Evolutionary conservation across 1,140 invertebrate species (phyloP).

Genomic region (Hestina assimilis): DNA sequence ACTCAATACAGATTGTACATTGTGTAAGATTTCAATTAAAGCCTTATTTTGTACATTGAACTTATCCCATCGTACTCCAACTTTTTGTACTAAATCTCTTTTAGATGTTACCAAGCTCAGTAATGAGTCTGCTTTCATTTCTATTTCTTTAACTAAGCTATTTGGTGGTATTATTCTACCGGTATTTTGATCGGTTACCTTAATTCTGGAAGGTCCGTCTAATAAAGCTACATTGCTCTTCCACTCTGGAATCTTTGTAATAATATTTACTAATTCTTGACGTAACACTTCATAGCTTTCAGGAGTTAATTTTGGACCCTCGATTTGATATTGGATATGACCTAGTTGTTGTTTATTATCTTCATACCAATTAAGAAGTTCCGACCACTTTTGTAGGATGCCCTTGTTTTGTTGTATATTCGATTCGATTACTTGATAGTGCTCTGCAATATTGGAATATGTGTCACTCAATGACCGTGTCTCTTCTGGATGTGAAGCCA

Average conservation of each 20-base stretch:
- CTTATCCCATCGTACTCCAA: constrained; percentile 83
- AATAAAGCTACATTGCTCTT: constrained; percentile 83
- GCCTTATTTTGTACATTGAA: constrained; percentile 83
- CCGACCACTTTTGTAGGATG: constrained; percentile 89
- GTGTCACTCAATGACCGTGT: constrained; percentile 84
- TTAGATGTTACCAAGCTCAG: constrained; percentile 83
- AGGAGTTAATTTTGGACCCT: constrained; percentile 83
- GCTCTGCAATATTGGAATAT: constrained; percentile 85
- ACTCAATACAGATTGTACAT: constrained; percentile 77
- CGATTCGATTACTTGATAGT: constrained; percentile 88
- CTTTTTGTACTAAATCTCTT: constrained; percentile 83
- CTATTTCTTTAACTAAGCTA: constrained; percentile 84
- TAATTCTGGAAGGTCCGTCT: constrained; percentile 83
- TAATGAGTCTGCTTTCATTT: constrained; percentile 82
- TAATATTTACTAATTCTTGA: constrained; percentile 83
- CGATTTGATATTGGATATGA: constrained; percentile 88
- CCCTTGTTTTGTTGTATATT: constrained; percentile 86
- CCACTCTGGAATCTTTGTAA: constrained; percentile 84
- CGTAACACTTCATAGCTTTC: constrained; percentile 83
- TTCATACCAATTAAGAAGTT: constrained; percentile 88
- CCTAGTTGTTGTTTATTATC: constrained; percentile 89
- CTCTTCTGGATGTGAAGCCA: constrained; percentile 85
- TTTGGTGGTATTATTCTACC: constrained; percentile 84
- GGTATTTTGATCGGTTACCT: constrained; percentile 83
- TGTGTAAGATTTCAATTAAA: constrained; percentile 81